Evolutionary conservation across 2,888 invertebrate genomes (phyloP).

Genomic region (Drosophila cognata): DNA sequence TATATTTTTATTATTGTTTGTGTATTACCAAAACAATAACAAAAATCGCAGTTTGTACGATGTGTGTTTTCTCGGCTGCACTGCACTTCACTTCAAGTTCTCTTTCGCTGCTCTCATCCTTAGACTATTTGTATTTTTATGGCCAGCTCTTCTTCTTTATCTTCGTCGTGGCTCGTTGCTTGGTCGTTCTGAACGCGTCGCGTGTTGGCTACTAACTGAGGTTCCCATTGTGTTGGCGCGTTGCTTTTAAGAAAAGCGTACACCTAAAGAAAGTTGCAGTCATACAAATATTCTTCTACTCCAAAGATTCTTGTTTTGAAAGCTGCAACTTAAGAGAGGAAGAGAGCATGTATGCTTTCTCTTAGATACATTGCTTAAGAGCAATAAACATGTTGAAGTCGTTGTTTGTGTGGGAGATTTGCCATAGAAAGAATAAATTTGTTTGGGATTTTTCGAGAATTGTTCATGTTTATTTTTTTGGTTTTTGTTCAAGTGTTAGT

Average conservation of each 20-base stretch:
- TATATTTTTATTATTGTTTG: constrained; percentile 17
- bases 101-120: constrained; percentile 48
- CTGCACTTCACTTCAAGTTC: constrained; percentile 68
- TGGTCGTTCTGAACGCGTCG: constrained; percentile 75
- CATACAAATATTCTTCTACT: constrained; percentile 46
- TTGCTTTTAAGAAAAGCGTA: constrained; percentile 76
- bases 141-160: constrained; percentile 11
- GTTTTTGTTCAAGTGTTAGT: not conserved
- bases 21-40: constrained; percentile 52
- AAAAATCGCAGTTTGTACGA: constrained; percentile 47
- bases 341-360: constrained; percentile 9
- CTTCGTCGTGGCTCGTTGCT: constrained; percentile 8
- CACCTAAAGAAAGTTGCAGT: constrained; percentile 73
- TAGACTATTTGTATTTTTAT: constrained; percentile 37
- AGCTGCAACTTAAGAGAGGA: constrained; percentile 37
- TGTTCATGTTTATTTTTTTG: not conserved
- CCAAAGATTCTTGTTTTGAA: constrained; percentile 66
- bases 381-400: constrained; percentile 12
- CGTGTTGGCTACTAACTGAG: constrained; percentile 70
- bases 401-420: constrained; percentile 24
- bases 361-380: constrained; percentile 32
- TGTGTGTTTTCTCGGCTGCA: constrained; percentile 42
- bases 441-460: not conserved
- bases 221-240: constrained; percentile 35
- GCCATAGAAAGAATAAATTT: not conserved